phyloP scores from a whole-genome alignment of 2,888 invertebrate species.

The Lysandra coridon region DNA sequence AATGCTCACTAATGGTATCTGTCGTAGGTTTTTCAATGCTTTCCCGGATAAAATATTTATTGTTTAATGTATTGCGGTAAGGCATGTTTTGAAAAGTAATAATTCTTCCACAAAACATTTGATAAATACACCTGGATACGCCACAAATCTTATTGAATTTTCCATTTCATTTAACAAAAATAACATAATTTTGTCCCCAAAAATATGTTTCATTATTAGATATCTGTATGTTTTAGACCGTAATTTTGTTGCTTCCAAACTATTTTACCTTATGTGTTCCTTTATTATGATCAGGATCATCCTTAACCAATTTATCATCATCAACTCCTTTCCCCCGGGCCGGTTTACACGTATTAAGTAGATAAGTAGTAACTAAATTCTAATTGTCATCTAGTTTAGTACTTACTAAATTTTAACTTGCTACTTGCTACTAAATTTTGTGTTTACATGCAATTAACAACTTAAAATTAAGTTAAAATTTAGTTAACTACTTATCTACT shows the following conservation, averaged over 20 bases:
- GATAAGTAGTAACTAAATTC: too few relatives aligned
- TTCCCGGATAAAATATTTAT: constrained; percentile 42
- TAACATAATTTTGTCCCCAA: neutral
- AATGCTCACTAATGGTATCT: constrained; percentile 71
- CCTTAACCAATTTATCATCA: neutral
- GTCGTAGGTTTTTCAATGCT: constrained; percentile 53
- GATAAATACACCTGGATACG: neutral
- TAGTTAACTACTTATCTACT: too few relatives aligned
- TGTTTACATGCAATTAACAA: too few relatives aligned
- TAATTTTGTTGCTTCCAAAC: too few relatives aligned
- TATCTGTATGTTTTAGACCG: neutral
- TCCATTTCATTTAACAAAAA: neutral
- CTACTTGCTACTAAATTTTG: too few relatives aligned
- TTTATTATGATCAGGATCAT: neutral
- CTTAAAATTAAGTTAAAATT: too few relatives aligned
- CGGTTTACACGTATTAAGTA: too few relatives aligned
- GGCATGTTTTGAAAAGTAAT: constrained; percentile 35
- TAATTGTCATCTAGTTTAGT: too few relatives aligned
- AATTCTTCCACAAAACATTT: neutral
- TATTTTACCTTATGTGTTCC: neutral
- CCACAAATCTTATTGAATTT: neutral
- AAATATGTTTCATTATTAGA: neutral
- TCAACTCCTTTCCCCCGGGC: neutral
- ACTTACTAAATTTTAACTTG: too few relatives aligned
- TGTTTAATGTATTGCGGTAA: constrained; percentile 27